phyloP scores from a whole-genome alignment of 2,888 invertebrate genomes.

The Smittia aterrima region DNA sequence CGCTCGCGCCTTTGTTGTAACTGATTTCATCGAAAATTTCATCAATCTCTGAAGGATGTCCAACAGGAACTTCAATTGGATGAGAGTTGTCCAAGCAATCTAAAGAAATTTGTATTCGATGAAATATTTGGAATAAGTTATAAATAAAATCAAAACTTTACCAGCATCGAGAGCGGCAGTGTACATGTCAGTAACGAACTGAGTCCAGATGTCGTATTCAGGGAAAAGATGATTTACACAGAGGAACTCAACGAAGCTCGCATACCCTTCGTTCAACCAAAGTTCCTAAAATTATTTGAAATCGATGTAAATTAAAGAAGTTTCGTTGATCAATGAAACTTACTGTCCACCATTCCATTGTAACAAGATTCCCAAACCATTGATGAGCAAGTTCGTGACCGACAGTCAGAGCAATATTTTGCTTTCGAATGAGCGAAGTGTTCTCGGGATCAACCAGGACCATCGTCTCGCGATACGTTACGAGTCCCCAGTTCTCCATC shows the following conservation, averaged over 20 bases:
- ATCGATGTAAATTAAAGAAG: neutral
- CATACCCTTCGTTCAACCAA: conserved; percentile 96
- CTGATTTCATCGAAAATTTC: conserved; percentile 98
- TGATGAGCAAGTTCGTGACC: conserved; percentile 95
- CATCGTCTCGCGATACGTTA: conserved; percentile 70
- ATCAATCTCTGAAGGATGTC: conserved; percentile 91
- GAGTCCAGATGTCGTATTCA: conserved; percentile 95
- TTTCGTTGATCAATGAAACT: conserved; percentile 49
- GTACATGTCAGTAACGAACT: conserved; percentile 88
- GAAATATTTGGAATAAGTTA: no score
- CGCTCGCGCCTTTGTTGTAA: conserved; percentile 92
- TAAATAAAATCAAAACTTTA: no score
- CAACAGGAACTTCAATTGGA: conserved; percentile 93
- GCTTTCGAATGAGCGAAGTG: conserved; percentile 79
- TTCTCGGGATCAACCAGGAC: conserved; percentile 86
- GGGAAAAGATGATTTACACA: conserved; percentile 92
- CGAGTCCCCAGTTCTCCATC: conserved; percentile 95
- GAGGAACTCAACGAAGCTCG: conserved; percentile 92
- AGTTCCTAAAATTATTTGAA: conserved; percentile 50
- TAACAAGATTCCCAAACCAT: conserved; percentile 98
- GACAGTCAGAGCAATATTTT: conserved; percentile 84
- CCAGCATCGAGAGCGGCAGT: conserved; percentile 80
- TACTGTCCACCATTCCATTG: conserved; percentile 97
- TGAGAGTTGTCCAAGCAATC: conserved; percentile 91
- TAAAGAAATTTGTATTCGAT: no score